Evolutionary conservation across 2,888 invertebrate species (phyloP).

Genomic region (Agrenia bidenticulata): DNA sequence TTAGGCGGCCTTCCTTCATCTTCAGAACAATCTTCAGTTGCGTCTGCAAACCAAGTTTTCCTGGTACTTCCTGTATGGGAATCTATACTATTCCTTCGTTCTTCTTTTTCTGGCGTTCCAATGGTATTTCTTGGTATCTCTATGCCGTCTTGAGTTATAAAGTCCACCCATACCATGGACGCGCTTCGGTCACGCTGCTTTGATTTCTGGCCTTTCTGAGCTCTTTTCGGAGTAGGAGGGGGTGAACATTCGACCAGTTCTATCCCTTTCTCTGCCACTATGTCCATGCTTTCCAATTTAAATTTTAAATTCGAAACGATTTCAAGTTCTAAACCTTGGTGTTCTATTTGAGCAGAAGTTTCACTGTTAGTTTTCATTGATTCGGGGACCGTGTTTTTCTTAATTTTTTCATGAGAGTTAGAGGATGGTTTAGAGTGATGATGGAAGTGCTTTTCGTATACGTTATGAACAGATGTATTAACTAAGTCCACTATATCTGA

Average conservation of each 20-base stretch:
- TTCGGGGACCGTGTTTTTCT: too few relatives aligned
- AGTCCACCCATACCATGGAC: conserved; percentile 43
- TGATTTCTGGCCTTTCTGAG: background rate
- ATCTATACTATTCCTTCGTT: background rate
- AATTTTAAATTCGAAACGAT: background rate
- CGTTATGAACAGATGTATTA: conserved; percentile 26
- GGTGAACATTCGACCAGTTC: background rate
- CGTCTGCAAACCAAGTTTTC: conserved; percentile 24
- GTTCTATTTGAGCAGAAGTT: background rate
- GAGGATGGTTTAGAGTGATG: conserved; percentile 9
- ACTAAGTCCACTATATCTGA: conserved; percentile 28
- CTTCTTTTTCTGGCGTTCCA: background rate
- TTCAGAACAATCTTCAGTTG: conserved; percentile 15
- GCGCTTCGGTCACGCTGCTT: conserved; percentile 31
- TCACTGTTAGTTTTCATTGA: too few relatives aligned
- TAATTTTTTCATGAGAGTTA: too few relatives aligned
- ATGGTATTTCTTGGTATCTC: background rate
- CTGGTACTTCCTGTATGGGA: background rate
- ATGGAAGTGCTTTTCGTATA: conserved; percentile 29
- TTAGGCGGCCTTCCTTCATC: background rate
- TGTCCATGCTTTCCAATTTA: background rate
- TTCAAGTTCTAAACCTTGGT: background rate
- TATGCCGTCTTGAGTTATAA: conserved; percentile 35
- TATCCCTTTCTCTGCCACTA: background rate
- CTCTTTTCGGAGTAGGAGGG: background rate